Evolutionary conservation across 1,140 invertebrate species (phyloP), one percentile per base, ranked within the genome.

Genomic region (Mactra quadrangularis): DNA sequence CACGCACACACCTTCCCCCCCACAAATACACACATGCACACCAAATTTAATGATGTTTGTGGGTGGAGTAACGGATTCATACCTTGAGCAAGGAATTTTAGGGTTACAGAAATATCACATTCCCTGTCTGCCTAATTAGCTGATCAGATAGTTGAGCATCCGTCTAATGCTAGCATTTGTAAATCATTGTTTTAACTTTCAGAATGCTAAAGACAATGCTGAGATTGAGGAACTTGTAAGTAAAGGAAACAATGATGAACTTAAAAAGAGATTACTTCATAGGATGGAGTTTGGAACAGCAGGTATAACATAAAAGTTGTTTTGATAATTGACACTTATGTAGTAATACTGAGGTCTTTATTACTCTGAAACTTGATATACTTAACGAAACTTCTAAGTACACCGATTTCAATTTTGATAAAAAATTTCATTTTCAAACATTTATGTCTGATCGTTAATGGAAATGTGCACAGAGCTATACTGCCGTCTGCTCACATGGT

Each of bases 211-310:
- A 72, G 93, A 91, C 33, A 89, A 92, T 41, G 83, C 87, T 60
- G 95, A 96, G 92, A 93, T 96, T 53, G 57, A 92, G 84, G 84
- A 91, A 25, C 87, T 96, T 38, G 88, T 95, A 0, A 85, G 93
- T 22, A 83, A 93, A 15, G 90, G 92, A 33, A 90, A 96, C 86
- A 87, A 91, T 9, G 92, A 94, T 35, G 91, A 93, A 82, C 91
- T 96, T 9, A 91, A 91, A 13, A 93, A 94, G 70, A 90, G 96
- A 59, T 95, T 96, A 33, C 92, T 96, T 62, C 92, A 95, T 52
- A 94, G 96, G 17, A 94, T 98, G 78, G 95, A 95, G 87, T 98
- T 98, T 93, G 97, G 97, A 29, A 98, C 98, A 6, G 97, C 98
- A 1, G 97, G 93, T 92, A 79, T 9, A 60, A n/a, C n/a, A n/a